phyloP scores from a whole-genome alignment of 2,888 invertebrate species.

The Cantharis lateralis region DNA sequence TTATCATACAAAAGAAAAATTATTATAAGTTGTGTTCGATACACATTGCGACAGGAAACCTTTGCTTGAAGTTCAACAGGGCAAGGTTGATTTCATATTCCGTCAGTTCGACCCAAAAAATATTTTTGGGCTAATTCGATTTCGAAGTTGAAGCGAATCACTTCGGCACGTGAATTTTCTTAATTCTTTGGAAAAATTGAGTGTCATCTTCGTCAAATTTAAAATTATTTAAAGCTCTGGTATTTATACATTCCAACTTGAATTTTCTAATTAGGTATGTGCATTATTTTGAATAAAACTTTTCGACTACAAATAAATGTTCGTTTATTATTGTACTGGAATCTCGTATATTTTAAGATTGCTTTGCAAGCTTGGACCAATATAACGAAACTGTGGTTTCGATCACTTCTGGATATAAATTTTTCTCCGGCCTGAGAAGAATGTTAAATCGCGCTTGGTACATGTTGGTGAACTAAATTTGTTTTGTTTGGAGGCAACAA shows the following conservation, averaged over 20 bases:
- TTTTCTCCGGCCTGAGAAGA: background rate
- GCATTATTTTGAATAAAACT: slow-evolving; percentile 1
- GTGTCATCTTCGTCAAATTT: background rate
- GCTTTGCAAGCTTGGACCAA: background rate
- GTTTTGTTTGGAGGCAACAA: slow-evolving; percentile 17
- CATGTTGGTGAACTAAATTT: slow-evolving; percentile 14
- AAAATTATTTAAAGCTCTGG: background rate
- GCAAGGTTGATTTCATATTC: background rate
- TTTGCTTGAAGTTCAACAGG: background rate
- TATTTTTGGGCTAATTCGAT: background rate
- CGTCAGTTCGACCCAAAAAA: background rate
- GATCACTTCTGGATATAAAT: background rate
- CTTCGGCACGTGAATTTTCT: no score
- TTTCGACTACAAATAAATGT: background rate
- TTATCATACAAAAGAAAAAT: slow-evolving; percentile 11
- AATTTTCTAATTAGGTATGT: background rate
- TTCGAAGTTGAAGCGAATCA: no score
- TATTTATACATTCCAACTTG: background rate
- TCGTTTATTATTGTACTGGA: background rate
- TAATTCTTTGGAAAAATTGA: no score
- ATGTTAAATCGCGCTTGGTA: slow-evolving; percentile 10
- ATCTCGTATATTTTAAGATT: background rate
- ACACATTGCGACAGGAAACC: background rate
- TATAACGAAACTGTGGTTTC: background rate
- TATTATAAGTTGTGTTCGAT: background rate